A percentile compares a stretch with the other conserved stretches of the same genome.
These are phyloP conservation scores for Aldabrachelys gigantea DNA, from an alignment of 2,113 vertebrate species.

Conservation along the genomic window DNA sequence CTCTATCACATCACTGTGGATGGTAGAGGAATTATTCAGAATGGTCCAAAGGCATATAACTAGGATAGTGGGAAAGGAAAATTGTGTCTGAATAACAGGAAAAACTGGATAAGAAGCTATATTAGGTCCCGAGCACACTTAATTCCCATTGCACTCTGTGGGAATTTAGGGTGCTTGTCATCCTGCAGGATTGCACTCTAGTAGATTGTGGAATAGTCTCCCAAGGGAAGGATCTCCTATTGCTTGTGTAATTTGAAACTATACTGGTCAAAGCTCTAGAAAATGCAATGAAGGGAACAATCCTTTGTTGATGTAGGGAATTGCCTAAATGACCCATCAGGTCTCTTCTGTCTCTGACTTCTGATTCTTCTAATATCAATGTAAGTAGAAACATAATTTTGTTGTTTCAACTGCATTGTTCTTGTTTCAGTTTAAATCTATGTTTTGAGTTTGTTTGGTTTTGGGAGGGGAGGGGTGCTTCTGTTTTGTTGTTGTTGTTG, in stretches of 20 bases:
- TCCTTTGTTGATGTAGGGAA: not conserved
- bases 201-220: not conserved
- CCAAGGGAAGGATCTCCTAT: not conserved
- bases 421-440: not conserved
- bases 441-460: not conserved
- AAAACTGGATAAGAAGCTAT: not conserved
- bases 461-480: not conserved
- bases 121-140: conserved; percentile 9
- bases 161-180: not conserved
- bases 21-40: conserved; percentile 52
- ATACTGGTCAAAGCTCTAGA: not conserved
- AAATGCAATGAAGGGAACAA: not conserved
- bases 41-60: conserved; percentile 45
- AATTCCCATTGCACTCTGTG: not conserved
- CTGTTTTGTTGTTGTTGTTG: not conserved
- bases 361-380: not conserved
- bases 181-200: not conserved
- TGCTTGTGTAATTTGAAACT: not conserved
- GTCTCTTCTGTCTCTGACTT: not conserved
- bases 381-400: not conserved
- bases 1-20: conserved; percentile 57
- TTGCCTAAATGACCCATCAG: not conserved
- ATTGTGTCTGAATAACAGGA: conserved; percentile 61
- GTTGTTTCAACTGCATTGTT: not conserved
- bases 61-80: conserved; percentile 43